Evolutionary conservation across 2,113 vertebrate species (phyloP).

Genomic region (Oreochromis niloticus): DNA sequence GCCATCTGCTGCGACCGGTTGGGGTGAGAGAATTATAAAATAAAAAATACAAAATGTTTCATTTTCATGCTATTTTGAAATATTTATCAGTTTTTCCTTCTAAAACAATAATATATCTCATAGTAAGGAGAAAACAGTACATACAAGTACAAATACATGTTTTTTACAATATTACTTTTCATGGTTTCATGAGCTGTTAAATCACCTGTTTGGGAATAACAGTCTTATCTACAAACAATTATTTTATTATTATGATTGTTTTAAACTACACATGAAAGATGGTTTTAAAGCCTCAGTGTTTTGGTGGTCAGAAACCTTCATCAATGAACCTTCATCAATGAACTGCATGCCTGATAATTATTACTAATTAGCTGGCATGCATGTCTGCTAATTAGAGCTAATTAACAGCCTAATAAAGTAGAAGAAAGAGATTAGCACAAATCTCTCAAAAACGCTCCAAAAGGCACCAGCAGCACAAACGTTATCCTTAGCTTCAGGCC

Average conservation of each 20-base stretch:
- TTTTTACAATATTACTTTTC: background rate
- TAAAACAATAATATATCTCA: background rate
- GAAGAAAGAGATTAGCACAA: background rate
- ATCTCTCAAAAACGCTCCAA: background rate
- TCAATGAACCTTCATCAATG: no score
- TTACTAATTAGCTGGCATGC: background rate
- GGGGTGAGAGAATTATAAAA: background rate
- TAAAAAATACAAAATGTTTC: background rate
- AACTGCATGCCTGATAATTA: no score
- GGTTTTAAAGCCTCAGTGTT: background rate
- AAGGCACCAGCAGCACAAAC: no score
- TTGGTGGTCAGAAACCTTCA: background rate
- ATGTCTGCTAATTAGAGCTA: background rate
- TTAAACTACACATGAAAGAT: background rate
- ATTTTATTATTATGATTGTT: background rate
- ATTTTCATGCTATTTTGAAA: background rate
- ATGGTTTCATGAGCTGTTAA: background rate
- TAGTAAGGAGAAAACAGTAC: background rate
- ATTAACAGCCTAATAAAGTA: background rate
- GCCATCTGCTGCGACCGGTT: rapidly evolving
- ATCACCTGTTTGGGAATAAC: background rate
- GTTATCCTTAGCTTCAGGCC: no score
- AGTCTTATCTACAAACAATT: background rate
- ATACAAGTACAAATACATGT: rapidly evolving
- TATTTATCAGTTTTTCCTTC: background rate